Percentiles rank a stretch among this genome's conserved stretches.
Evolutionary conservation across 2,113 vertebrate genomes (phyloP).

Genomic region (Leucoraja erinaceus): DNA sequence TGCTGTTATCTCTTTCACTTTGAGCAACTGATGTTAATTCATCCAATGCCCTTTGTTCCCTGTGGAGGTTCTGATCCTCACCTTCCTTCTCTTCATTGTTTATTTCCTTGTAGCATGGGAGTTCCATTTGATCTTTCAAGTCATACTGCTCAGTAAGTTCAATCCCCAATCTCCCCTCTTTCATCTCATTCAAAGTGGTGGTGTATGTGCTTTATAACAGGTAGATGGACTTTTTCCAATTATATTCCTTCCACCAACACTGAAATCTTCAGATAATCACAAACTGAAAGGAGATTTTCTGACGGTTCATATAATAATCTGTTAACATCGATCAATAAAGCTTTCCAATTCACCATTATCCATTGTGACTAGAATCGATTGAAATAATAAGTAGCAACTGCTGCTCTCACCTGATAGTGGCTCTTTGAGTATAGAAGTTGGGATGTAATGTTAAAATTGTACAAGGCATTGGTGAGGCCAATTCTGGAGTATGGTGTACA

Average conservation of each 20-base stretch:
- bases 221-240: constrained; percentile 30
- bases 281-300: constrained; percentile 1
- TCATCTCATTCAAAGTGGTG: not conserved
- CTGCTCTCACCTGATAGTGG: not conserved
- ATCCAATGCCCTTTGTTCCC: constrained; percentile 20
- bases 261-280: constrained; percentile 28
- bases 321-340: not conserved
- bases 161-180: not conserved
- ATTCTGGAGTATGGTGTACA: too few relatives aligned
- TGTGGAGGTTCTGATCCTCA: constrained; percentile 12
- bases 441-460: too few relatives aligned
- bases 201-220: constrained; percentile 10
- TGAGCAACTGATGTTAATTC: constrained; percentile 8
- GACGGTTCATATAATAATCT: constrained; percentile 13
- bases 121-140: constrained; percentile 14
- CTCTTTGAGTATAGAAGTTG: too few relatives aligned
- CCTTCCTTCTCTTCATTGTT: constrained; percentile 1
- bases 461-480: too few relatives aligned
- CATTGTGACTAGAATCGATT: constrained; percentile 10
- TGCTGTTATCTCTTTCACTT: not conserved
- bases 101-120: not conserved
- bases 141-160: not conserved
- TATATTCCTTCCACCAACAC: constrained; percentile 18
- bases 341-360: constrained; percentile 20
- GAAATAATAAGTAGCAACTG: constrained; percentile 24